Evolutionary conservation across 1,140 invertebrate species (phyloP).

Genomic region (Philotrypesis tridentata): DNA sequence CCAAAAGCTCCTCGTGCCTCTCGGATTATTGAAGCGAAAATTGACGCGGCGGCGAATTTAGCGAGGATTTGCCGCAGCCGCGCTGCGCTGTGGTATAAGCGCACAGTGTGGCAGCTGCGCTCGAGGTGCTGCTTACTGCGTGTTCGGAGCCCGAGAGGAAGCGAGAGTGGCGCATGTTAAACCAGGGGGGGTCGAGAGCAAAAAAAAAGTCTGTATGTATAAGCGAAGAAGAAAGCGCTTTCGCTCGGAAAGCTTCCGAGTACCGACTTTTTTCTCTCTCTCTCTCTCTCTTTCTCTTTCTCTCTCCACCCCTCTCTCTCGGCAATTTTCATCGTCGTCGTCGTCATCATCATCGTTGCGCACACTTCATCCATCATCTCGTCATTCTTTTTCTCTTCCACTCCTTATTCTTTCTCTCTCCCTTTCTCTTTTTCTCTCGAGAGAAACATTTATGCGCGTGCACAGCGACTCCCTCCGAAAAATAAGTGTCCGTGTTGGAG

Average conservation of each 20-base stretch:
- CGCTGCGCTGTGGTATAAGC: too few species aligned
- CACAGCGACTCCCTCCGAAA: conserved; percentile 30
- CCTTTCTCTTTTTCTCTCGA: too few species aligned
- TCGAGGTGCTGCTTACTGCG: too few species aligned
- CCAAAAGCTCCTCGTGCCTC: not conserved
- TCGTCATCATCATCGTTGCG: not conserved
- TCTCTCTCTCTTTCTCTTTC: too few species aligned
- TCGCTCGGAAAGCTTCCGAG: not conserved
- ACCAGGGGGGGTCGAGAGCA: not conserved
- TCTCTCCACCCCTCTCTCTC: too few species aligned
- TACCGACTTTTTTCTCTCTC: not conserved
- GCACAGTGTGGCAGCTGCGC: too few species aligned
- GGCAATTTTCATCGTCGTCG: too few species aligned
- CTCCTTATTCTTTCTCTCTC: too few species aligned
- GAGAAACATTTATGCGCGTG: not conserved
- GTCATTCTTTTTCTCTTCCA: not conserved
- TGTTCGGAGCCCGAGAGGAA: not conserved
- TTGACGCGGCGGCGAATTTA: conserved; percentile 11
- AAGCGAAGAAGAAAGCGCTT: not conserved
- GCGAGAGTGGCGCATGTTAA: not conserved
- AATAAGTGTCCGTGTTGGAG: conserved; percentile 33
- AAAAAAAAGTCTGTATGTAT: not conserved
- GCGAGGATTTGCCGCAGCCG: not conserved
- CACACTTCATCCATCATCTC: not conserved
- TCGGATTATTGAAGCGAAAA: not conserved